These are phyloP conservation scores for Acinonyx jubatus DNA, from an alignment of 2,113 vertebrate genomes.

Conservation along the genomic window DNA sequence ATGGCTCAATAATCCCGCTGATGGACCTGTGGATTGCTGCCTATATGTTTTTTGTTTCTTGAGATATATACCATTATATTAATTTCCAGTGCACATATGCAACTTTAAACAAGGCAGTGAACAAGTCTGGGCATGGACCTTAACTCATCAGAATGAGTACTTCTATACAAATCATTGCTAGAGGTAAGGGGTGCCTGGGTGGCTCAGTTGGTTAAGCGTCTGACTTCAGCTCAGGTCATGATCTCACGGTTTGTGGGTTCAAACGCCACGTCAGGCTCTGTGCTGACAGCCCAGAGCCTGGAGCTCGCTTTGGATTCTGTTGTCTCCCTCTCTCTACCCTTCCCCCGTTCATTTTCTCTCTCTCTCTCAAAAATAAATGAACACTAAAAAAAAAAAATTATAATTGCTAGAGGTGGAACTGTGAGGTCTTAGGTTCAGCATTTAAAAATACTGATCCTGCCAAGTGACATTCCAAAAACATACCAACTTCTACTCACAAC, in stretches of 20 bases:
- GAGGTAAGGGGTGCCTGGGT: neutral
- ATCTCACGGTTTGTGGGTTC: neutral
- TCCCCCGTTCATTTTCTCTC: neutral
- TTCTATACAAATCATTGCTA: neutral
- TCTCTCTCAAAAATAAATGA: neutral
- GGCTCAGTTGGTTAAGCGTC: neutral
- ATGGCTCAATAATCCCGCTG: neutral
- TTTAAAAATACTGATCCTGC: neutral
- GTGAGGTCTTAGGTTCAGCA: neutral
- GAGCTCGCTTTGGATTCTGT: neutral
- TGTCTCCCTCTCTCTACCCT: neutral
- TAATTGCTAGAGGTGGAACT: neutral
- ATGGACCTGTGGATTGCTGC: neutral
- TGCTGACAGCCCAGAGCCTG: neutral
- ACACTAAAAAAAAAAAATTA: neutral
- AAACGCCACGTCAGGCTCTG: accelerated
- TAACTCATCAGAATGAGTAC: neutral
- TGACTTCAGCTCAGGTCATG: neutral
- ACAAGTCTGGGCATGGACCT: neutral
- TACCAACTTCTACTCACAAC: neutral
- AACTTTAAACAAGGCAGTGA: neutral
- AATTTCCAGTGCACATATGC: neutral
- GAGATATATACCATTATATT: neutral
- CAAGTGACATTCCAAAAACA: neutral
- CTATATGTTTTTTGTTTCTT: neutral